A percentile compares a stretch with the other conserved stretches of the same genome.
Conservation (phyloP, 2,797 vertebrate species). For the Schizothorax lantsangensis region DNA sequence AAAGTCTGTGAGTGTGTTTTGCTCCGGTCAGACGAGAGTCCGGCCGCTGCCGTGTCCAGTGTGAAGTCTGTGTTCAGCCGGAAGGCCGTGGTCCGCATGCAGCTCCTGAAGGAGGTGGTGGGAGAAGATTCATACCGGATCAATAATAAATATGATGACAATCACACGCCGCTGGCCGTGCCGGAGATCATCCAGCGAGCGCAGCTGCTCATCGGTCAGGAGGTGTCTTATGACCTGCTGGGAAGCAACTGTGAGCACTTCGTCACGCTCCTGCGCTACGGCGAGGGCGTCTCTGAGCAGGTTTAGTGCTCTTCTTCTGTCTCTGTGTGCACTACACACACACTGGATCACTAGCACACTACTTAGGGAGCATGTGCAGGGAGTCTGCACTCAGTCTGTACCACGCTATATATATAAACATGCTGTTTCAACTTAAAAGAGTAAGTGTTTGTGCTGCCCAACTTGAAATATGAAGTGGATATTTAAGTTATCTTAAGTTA, state of each 20-base stretch:
- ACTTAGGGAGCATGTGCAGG: no score
- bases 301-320: conserved; percentile 65
- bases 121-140: conserved; percentile 83
- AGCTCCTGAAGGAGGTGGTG: conserved; percentile 91
- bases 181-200: conserved; percentile 85
- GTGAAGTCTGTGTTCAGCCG: conserved; percentile 88
- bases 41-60: conserved; percentile 77
- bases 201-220: conserved; percentile 82
- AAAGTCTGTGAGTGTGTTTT: not conserved
- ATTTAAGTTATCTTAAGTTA: no score
- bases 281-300: conserved; percentile 89
- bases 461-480: no score
- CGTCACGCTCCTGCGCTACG: conserved; percentile 91
- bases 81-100: conserved; percentile 91
- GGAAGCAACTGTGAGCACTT: conserved; percentile 96
- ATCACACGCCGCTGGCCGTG: conserved; percentile 81
- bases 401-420: no score
- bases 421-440: no score
- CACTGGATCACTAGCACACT: not conserved
- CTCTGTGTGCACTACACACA: not conserved
- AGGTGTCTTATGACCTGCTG: conserved; percentile 88
- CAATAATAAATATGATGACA: conserved; percentile 93
- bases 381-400: not conserved
- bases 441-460: no score
- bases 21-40: conserved; percentile 51